Evolutionary conservation across 2,113 vertebrate species (phyloP), one percentile per base, ranked within the genome.

Genomic region (Synchiropus splendidus): DNA sequence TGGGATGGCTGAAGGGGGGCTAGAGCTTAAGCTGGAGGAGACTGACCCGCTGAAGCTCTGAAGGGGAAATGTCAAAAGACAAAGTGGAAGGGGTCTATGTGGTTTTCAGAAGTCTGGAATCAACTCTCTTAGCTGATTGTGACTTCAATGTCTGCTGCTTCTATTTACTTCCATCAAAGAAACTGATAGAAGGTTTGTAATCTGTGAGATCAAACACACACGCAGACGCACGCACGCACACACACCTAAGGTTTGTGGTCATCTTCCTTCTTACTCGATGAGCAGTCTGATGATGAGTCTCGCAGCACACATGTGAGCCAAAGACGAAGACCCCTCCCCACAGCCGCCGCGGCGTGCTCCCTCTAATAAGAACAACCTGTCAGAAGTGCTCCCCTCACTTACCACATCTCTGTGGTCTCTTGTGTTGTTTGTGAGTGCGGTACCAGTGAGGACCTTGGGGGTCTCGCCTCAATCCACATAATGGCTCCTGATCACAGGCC

Each of bases 381-480:
- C 18, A 18, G 33, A 58, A 31, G 42, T 44, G 34, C 34, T 47
- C 43, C 55, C 52, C 46, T 31, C 56, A 50, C 43, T 44, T 37
- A 52, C 47, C 33, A 46, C 33, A 41, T 51, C 40, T 36, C 17
- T 52, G 64, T 37, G 51, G 45, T 36, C 31, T 48, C 9, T 32
- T 63, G 27, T 42, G 38, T 63, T 51, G 47, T 53, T 36, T 45
- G 27, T 18, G 36, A 48, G 48, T 49, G 45, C 37, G 46, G 21
- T 49, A 45, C 37, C 2, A 36, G 27, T 15, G 53, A 48, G 40
- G 44, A 17, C 55, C 51, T 56, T 53, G 54, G 55, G 58, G 61
- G 61, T 59, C 51, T 61, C 39, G 45, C 58, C 52, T 57, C 58
- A 52, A 55, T 55, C 66, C 66, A 70, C 66, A 67, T 57, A 40